phyloP scores from a whole-genome alignment of 1,140 invertebrate species.

The Conus ventricosus region DNA sequence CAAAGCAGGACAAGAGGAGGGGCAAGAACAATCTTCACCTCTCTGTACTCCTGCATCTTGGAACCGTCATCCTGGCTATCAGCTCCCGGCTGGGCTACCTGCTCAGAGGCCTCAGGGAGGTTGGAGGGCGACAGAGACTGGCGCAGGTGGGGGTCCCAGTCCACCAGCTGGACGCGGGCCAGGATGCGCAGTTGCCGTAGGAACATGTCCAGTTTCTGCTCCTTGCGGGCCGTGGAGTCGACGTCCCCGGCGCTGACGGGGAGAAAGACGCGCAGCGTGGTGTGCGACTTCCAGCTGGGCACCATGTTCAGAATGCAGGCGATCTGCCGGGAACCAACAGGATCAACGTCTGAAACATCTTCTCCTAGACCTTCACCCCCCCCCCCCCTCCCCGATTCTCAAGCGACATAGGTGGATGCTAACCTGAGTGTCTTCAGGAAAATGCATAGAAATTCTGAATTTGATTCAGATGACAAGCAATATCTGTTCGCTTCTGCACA shows the following conservation, averaged over 20 bases:
- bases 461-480: too few species aligned
- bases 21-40: slow-evolving; percentile 28
- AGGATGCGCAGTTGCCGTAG: slow-evolving; percentile 79
- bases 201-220: slow-evolving; percentile 77
- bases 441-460: too few species aligned
- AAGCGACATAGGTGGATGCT: too few species aligned
- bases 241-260: slow-evolving; percentile 77
- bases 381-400: too few species aligned
- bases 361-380: too few species aligned
- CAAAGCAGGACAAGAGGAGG: neutral
- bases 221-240: slow-evolving; percentile 74
- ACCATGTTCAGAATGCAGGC: slow-evolving; percentile 97
- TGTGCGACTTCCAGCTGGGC: slow-evolving; percentile 77
- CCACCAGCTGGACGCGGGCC: slow-evolving; percentile 74
- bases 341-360: too few species aligned
- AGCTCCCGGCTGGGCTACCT: neutral
- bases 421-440: too few species aligned
- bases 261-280: slow-evolving; percentile 90
- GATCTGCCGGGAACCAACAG: slow-evolving; percentile 70
- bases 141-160: slow-evolving; percentile 77
- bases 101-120: neutral
- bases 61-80: slow-evolving; percentile 27
- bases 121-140: slow-evolving; percentile 39
- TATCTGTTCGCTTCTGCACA: too few species aligned
- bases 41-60: slow-evolving; percentile 57